phyloP scores from a whole-genome alignment of 2,797 vertebrate species.

The Muraenolepis orangiensis region DNA sequence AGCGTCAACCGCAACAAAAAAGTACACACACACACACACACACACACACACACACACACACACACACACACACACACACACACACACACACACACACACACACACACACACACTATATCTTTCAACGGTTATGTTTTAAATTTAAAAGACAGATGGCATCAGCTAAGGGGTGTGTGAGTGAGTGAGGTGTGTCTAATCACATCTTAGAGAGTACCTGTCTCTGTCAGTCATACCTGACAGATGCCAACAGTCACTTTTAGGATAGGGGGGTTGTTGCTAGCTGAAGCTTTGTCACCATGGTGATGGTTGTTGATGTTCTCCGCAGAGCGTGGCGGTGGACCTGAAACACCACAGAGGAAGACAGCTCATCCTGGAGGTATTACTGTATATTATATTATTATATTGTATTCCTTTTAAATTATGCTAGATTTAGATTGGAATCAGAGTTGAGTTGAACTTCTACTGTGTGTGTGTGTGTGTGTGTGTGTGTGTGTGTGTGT shows the following conservation, averaged over 20 bases:
- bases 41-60: neutral
- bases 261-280: neutral
- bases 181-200: neutral
- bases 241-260: neutral
- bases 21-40: constrained; percentile 59
- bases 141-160: neutral
- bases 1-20: constrained; percentile 96
- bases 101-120: neutral
- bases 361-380: constrained; percentile 83
- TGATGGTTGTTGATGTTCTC: neutral
- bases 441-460: neutral
- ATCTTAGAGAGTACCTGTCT: neutral
- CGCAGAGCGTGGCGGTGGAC: constrained; percentile 86
- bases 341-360: constrained; percentile 82
- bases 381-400: neutral
- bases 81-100: neutral
- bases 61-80: neutral
- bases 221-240: neutral
- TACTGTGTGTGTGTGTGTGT: neutral
- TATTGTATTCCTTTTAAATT: neutral
- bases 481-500: no score
- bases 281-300: neutral
- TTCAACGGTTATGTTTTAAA: no score
- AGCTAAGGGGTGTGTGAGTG: neutral
- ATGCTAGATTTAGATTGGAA: neutral